These are phyloP conservation scores for Gymnogyps californianus DNA, from an alignment of 2,113 vertebrate genomes.

Conservation along the genomic window DNA sequence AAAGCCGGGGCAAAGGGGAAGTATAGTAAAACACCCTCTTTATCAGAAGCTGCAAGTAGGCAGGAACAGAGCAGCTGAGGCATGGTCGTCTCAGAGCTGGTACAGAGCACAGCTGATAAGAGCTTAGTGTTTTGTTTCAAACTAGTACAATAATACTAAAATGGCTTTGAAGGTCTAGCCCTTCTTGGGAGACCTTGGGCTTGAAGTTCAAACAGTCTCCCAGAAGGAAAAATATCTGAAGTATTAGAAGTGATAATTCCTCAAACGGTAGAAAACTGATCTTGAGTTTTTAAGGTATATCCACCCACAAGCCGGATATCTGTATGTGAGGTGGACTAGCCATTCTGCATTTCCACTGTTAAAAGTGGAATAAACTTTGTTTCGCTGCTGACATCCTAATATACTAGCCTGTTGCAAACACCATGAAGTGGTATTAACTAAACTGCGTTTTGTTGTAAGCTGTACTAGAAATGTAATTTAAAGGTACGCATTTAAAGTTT, in stretches of 20 bases:
- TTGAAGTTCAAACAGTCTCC: neutral
- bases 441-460: neutral
- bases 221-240: neutral
- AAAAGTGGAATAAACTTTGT: neutral
- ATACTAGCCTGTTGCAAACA: neutral
- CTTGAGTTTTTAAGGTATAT: neutral
- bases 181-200: neutral
- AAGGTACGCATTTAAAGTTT: neutral
- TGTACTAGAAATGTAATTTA: neutral
- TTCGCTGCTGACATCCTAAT: neutral
- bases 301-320: neutral
- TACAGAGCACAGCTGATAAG: slow-evolving; percentile 37
- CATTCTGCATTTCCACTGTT: neutral
- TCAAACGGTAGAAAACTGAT: neutral
- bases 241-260: neutral
- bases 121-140: neutral
- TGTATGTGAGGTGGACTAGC: neutral
- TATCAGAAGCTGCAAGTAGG: slow-evolving; percentile 36
- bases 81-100: neutral
- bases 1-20: neutral
- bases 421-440: neutral
- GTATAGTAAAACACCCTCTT: neutral
- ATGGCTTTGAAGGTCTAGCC: neutral
- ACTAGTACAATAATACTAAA: neutral
- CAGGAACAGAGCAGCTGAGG: neutral